Evolutionary conservation across 2,888 invertebrate species (phyloP), one percentile per base, ranked within the genome.

Genomic region (Nomada lathburiana): DNA sequence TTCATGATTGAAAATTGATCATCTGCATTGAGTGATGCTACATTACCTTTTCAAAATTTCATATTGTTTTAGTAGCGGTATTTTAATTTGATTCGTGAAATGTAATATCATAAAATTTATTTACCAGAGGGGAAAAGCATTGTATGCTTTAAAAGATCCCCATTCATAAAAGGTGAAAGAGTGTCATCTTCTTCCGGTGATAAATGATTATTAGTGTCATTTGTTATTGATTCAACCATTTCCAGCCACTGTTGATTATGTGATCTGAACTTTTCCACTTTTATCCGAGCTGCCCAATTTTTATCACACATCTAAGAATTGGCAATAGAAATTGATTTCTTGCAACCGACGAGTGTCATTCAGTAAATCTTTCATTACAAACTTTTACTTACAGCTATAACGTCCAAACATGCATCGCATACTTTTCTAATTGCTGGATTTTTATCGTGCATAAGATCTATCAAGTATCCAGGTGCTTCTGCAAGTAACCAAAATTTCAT

Each of bases 241-340:
- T 98, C 98, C 87, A 99, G 94, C 99, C 99, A 99, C 93, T 99
- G 99, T 0, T 98, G 98, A 94, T 99, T 99, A 94, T 99, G 99
- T 94, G 98, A 98, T n/a, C 98, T 96, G 94, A 99, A 99, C 89
- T 99, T 97, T 94, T 99, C 99, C 71, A 96, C 96, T 94, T 98
- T 98, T 81, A 99, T 98, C 90, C 98, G 96, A 74, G 96, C 96
- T n/a, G 98, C 97, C 99, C 99, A 99, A 76, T 97, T 97, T 85
- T 96, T 96, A 94, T 98, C 97, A 94, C 97, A 97, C 92, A 96
- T 96, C 95, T 96, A 71, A 76, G 80, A 82, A 75, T 63, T 63
- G 13, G 44, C 59, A 60, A 29, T 36, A 18, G 2, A 63, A 60
- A 36, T 63, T 65, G 18, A 60, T 47, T 59, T 42, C 4, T 20